Evolutionary conservation across 1,140 invertebrate species (phyloP).

Genomic region (Drosophila insularis): DNA sequence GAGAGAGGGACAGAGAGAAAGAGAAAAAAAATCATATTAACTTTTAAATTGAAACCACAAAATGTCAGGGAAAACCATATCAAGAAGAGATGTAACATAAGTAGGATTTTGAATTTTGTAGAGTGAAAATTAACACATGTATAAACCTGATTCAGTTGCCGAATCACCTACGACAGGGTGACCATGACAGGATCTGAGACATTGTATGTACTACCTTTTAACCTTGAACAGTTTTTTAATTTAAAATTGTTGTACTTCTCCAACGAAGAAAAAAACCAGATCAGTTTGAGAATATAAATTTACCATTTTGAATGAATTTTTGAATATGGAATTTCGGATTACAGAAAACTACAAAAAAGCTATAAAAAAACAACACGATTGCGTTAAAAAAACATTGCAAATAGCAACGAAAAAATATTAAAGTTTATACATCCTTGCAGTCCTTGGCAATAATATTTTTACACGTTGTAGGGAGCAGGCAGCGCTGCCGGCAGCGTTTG

Average conservation of each 20-base stretch:
- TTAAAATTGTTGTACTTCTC: not conserved
- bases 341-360: too few species aligned
- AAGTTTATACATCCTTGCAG: too few species aligned
- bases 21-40: slow-evolving; percentile 29
- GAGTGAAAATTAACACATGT: not conserved
- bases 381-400: not conserved
- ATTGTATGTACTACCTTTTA: not conserved
- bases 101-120: not conserved
- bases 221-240: not conserved
- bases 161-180: not conserved
- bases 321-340: too few species aligned
- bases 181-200: slow-evolving; percentile 5
- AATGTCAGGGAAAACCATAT: slow-evolving; percentile 23
- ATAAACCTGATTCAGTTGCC: not conserved
- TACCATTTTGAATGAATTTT: not conserved
- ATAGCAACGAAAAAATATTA: too few species aligned
- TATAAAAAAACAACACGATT: too few species aligned
- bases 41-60: slow-evolving; percentile 49
- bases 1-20: not conserved
- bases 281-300: not conserved
- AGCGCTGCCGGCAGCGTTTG: too few species aligned
- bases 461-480: too few species aligned
- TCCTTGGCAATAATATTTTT: too few species aligned
- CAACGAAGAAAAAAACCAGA: not conserved
- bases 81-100: not conserved